These are phyloP conservation scores for Parnassius glacialis DNA, from an alignment of 2,888 invertebrate genomes.

Conservation along the genomic window DNA sequence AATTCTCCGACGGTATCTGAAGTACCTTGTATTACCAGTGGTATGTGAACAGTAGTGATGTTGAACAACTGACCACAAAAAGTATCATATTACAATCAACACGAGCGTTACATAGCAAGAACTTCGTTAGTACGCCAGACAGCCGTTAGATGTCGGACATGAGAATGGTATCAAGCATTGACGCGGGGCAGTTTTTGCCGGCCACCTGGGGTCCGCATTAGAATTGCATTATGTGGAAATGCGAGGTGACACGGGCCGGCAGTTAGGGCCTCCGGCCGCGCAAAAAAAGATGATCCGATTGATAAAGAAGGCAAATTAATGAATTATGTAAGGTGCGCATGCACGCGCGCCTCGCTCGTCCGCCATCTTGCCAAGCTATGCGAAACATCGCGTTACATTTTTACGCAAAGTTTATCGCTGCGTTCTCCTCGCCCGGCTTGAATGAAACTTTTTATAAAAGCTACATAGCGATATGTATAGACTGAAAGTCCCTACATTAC, in stretches of 20 bases:
- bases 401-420: slow-evolving; percentile 24
- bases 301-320: slow-evolving; percentile 50
- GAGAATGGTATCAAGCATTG: slow-evolving; percentile 36
- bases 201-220: slow-evolving; percentile 42
- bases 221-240: slow-evolving; percentile 41
- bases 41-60: background rate
- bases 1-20: too few species aligned
- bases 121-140: slow-evolving; percentile 28
- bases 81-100: slow-evolving; percentile 13
- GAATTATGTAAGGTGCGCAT: slow-evolving; percentile 48
- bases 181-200: slow-evolving; percentile 34
- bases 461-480: slow-evolving; percentile 5
- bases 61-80: slow-evolving; percentile 7
- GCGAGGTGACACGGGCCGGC: slow-evolving; percentile 30
- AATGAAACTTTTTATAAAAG: slow-evolving; percentile 25
- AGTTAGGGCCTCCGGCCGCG: slow-evolving; percentile 28
- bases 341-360: slow-evolving; percentile 37
- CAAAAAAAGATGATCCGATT: slow-evolving; percentile 30
- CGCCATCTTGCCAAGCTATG: slow-evolving; percentile 27
- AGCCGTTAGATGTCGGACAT: slow-evolving; percentile 32
- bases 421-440: slow-evolving; percentile 18
- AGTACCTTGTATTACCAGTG: background rate
- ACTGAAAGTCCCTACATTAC: background rate
- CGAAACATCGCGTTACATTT: slow-evolving; percentile 25
- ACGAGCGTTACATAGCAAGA: slow-evolving; percentile 17